Evolutionary conservation across 2,888 invertebrate genomes (phyloP), one percentile per base, ranked within the genome.

Genomic region (Melolontha melolontha): DNA sequence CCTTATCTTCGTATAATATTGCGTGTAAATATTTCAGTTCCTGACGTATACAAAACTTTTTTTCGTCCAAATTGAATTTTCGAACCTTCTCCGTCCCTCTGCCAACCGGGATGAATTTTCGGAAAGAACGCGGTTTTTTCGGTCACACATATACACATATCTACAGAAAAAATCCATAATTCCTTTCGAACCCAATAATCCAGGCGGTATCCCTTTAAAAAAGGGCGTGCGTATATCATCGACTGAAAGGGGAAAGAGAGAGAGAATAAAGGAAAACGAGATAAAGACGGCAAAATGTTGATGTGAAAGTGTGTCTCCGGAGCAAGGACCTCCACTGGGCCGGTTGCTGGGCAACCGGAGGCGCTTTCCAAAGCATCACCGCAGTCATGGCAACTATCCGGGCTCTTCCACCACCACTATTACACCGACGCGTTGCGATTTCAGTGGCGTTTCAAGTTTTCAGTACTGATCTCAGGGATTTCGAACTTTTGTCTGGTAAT

Each of bases 241-340:
- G 17, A 49, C 17, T 10, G 49, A 22, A 17, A 49, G 22, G 49
- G 22, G 22, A 7, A 49, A 47, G 10, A n/a, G 17, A 34, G 47
- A 62, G 16, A 47, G 12, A 6, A 34, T 12, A 39, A 16, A 10
- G 12, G 14, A 47, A 16, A 62, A 47, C 7, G 44, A 44, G 44
- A 44, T 47, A 47, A 59, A 59, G 59, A 49, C 22, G 27, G 47
- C 59, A 47, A 62, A 62, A 12, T 47, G 42, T 47, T 34, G 47
- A 79, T 78, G 76, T 83, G 86, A 85, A 86, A 88, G 85, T 86
- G 85, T 87, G 87, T 87, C 85, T 86, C 85, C 86, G 85, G 86
- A 83, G 85, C 84, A 81, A 80, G 77, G 79, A 80, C 80, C 80
- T 78, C 81, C 80, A 72, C 73, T 73, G 47, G 59, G 16, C 14